phyloP scores from a whole-genome alignment of 2,113 vertebrate genomes.

The Haemorhous mexicanus region DNA sequence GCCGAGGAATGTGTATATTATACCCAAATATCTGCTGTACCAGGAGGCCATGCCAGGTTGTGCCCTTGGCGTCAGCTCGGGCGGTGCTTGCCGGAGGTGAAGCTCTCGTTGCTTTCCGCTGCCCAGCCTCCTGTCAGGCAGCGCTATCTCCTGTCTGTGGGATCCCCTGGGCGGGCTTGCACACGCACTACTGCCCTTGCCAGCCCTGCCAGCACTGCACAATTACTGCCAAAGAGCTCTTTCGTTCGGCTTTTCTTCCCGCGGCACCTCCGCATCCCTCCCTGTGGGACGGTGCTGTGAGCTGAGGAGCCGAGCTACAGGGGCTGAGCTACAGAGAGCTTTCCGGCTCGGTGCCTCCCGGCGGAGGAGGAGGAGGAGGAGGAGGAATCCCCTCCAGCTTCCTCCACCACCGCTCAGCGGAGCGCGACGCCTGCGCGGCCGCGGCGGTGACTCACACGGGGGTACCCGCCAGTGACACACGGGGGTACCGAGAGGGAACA shows the following conservation, averaged over 20 bases:
- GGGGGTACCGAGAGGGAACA: fast-evolving
- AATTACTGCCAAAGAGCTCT: not conserved
- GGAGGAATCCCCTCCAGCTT: not conserved
- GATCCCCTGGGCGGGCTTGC: not conserved
- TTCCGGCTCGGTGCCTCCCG: not conserved
- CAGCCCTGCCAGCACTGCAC: not conserved
- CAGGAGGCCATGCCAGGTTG: fast-evolving
- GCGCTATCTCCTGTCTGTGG: fast-evolving
- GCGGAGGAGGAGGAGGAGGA: not conserved
- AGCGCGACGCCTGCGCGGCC: not conserved
- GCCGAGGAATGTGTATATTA: not conserved
- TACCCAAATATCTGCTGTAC: not conserved
- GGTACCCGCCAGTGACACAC: too few species aligned
- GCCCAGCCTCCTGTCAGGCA: not conserved
- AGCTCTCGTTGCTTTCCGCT: fast-evolving
- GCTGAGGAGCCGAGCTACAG: not conserved
- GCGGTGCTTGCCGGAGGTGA: fast-evolving
- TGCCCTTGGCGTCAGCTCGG: not conserved
- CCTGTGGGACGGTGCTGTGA: fast-evolving
- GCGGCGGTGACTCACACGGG: not conserved
- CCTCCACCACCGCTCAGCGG: not conserved
- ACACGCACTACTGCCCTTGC: not conserved
- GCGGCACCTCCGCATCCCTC: not conserved
- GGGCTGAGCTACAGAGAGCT: fast-evolving
- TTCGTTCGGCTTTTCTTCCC: not conserved